These are phyloP conservation scores for Hemistola chrysoprasaria DNA, from an alignment of 2,888 invertebrate genomes.

Conservation along the genomic window DNA sequence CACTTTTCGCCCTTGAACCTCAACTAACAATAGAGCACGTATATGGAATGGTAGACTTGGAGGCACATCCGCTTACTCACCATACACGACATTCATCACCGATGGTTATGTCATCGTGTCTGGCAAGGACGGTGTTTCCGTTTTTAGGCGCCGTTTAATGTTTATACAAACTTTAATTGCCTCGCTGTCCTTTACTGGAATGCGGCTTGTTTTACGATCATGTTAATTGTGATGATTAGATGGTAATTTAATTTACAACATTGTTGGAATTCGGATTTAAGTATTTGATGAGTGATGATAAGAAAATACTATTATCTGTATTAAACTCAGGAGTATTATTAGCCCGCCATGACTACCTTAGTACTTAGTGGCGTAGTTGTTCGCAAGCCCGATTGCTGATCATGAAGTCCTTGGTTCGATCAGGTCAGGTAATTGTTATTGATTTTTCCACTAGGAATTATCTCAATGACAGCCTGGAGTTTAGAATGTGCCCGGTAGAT, in stretches of 20 bases:
- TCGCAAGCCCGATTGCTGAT: too few species aligned
- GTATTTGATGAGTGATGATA: too few species aligned
- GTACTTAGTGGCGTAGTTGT: too few species aligned
- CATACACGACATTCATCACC: neutral
- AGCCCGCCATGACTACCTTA: too few species aligned
- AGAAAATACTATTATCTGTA: too few species aligned
- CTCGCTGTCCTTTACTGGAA: constrained; percentile 24
- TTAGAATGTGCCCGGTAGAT: too few species aligned
- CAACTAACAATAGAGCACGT: constrained; percentile 1
- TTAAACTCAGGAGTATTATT: too few species aligned
- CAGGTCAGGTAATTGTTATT: too few species aligned
- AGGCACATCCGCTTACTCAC: constrained; percentile 20
- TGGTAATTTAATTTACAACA: neutral
- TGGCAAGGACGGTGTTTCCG: constrained; percentile 31
- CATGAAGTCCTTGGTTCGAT: too few species aligned
- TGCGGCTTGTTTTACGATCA: constrained; percentile 16
- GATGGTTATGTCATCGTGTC: constrained; percentile 26
- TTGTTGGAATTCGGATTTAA: too few species aligned
- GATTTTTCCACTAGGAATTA: too few species aligned
- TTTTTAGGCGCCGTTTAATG: constrained; percentile 20
- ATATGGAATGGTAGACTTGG: constrained; percentile 11
- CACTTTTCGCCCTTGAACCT: constrained; percentile 17
- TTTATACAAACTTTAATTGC: constrained; percentile 14
- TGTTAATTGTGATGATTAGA: constrained; percentile 1
- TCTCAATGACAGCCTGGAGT: too few species aligned